Evolutionary conservation across 2,113 vertebrate species (phyloP).

Genomic region (Mionectes macconnelli): DNA sequence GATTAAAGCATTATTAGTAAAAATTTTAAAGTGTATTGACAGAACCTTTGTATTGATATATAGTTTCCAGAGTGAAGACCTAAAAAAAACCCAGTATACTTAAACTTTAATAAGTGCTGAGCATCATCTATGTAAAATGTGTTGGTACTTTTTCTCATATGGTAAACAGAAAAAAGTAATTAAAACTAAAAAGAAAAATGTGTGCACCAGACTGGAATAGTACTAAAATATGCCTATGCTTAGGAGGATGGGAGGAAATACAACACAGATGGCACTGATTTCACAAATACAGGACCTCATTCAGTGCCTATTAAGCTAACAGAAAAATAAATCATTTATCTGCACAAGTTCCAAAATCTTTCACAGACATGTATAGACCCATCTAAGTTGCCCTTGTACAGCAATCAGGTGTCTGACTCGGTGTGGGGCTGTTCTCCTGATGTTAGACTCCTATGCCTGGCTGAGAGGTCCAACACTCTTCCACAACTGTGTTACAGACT

Average conservation of each 20-base stretch:
- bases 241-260: background rate
- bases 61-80: background rate
- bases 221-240: background rate
- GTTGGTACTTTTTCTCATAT: background rate
- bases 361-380: background rate
- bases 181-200: background rate
- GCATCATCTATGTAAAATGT: background rate
- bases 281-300: background rate
- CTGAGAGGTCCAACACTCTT: background rate
- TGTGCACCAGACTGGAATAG: background rate
- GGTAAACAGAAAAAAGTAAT: background rate
- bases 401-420: background rate
- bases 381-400: background rate
- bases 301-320: background rate
- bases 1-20: background rate
- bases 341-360: background rate
- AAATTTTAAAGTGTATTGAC: background rate
- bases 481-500: background rate
- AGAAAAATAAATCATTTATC: background rate
- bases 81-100: background rate
- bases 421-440: fast-evolving
- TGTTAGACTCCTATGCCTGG: background rate
- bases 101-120: background rate
- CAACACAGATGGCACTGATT: background rate
- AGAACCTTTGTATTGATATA: background rate